phyloP scores from a whole-genome alignment of 2,797 vertebrate genomes.

The Phrynocephalus vlangalii region DNA sequence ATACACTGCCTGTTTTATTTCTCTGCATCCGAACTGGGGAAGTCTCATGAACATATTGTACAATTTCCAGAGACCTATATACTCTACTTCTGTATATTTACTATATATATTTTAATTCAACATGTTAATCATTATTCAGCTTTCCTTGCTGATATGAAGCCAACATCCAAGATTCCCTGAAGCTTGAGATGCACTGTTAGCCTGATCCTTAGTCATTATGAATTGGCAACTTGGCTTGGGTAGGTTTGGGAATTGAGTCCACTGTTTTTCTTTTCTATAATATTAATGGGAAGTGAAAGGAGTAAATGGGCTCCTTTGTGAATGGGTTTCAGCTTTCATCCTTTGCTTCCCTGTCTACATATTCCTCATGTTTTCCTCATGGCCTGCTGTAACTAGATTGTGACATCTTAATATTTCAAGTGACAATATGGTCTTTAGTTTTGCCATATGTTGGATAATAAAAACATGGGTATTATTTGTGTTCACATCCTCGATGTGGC shows the following conservation, averaged over 20 bases:
- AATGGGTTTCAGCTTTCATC: conserved; percentile 41
- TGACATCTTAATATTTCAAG: conserved; percentile 39
- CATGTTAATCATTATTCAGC: conserved; percentile 50
- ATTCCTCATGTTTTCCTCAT: conserved; percentile 31
- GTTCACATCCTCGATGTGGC: too few relatives aligned
- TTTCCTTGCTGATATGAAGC: conserved; percentile 32
- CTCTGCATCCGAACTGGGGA: neutral
- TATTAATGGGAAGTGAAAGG: conserved; percentile 50
- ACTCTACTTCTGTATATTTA: neutral
- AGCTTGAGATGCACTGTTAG: conserved; percentile 54
- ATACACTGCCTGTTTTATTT: neutral
- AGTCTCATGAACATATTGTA: conserved; percentile 3
- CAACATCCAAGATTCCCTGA: conserved; percentile 48
- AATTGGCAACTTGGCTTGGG: conserved; percentile 36
- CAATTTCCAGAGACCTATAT: conserved; percentile 29
- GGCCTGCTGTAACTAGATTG: conserved; percentile 52
- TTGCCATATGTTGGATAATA: conserved; percentile 54
- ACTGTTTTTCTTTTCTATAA: conserved; percentile 58
- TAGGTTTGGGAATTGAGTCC: conserved; percentile 39
- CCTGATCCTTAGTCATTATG: conserved; percentile 23
- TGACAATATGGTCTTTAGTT: conserved; percentile 32
- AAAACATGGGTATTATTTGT: conserved; percentile 11
- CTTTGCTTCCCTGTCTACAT: conserved; percentile 46
- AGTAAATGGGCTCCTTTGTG: conserved; percentile 59
- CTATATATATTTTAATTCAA: conserved; percentile 20